Evolutionary conservation across 2,888 invertebrate genomes (phyloP).

Genomic region (Anodontia alba): DNA sequence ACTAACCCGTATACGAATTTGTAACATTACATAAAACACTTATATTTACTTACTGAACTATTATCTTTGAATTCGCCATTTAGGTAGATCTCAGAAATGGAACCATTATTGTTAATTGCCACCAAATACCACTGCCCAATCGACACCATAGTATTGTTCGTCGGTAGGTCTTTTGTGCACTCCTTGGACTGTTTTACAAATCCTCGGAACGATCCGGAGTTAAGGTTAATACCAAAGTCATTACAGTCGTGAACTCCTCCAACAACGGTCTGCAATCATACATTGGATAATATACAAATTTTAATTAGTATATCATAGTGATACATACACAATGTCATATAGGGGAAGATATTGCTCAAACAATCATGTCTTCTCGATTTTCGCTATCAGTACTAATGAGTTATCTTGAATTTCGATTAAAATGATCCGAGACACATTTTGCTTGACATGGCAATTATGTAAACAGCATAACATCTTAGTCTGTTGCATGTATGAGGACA

Average conservation of each 20-base stretch:
- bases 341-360: too few relatives aligned
- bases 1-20: too few relatives aligned
- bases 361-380: background rate
- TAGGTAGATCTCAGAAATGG: slow-evolving; percentile 61
- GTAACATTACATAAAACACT: too few relatives aligned
- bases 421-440: too few relatives aligned
- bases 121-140: slow-evolving; percentile 72
- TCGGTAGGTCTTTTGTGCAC: slow-evolving; percentile 63
- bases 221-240: slow-evolving; percentile 71
- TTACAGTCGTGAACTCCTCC: slow-evolving; percentile 68
- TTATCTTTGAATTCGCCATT: slow-evolving; percentile 54
- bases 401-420: too few relatives aligned
- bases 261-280: slow-evolving; percentile 66
- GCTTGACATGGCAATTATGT: too few relatives aligned
- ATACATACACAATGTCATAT: too few relatives aligned
- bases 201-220: slow-evolving; percentile 68
- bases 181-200: slow-evolving; percentile 52
- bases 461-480: too few relatives aligned
- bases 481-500: too few relatives aligned
- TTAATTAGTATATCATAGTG: too few relatives aligned
- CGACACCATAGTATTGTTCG: slow-evolving; percentile 42
- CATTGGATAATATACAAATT: too few relatives aligned
- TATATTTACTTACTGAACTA: slow-evolving; percentile 63
- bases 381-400: too few relatives aligned
- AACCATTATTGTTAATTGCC: slow-evolving; percentile 67